A percentile compares a stretch with the other conserved stretches of the same genome.
Conservation (phyloP, 2,113 vertebrate genomes). For the Oncorhynchus keta region DNA sequence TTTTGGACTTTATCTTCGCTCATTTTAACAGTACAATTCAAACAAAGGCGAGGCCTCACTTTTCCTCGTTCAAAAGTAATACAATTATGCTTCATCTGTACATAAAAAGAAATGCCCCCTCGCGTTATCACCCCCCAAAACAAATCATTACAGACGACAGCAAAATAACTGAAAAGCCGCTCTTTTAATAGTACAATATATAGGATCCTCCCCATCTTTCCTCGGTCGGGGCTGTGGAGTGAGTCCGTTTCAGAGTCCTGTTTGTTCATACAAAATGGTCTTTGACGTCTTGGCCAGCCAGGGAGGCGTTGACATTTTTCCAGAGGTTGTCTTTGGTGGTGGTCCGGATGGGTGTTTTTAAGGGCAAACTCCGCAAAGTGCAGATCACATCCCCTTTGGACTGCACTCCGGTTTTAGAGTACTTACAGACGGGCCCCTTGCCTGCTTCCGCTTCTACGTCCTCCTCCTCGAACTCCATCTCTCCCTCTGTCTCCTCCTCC, state of each 20-base stretch:
- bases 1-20: slow-evolving; percentile 41
- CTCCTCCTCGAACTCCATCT: slow-evolving; percentile 68
- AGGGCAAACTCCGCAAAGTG: slow-evolving; percentile 74
- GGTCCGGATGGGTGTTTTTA: slow-evolving; percentile 84
- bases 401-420: slow-evolving; percentile 78
- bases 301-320: slow-evolving; percentile 78
- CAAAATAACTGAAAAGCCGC: slow-evolving; percentile 58
- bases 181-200: slow-evolving; percentile 5
- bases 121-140: slow-evolving; percentile 43
- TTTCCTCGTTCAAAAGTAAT: slow-evolving; percentile 70
- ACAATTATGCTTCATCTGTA: slow-evolving; percentile 72
- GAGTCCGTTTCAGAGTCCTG: slow-evolving; percentile 37
- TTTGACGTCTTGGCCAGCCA: slow-evolving; percentile 74
- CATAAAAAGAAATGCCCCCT: slow-evolving; percentile 73
- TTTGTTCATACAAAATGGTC: slow-evolving; percentile 73
- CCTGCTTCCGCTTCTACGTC: slow-evolving; percentile 73
- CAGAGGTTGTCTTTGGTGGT: slow-evolving; percentile 91
- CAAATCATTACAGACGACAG: slow-evolving; percentile 47
- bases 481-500: slow-evolving; percentile 53
- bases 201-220: slow-evolving; percentile 6
- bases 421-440: slow-evolving; percentile 83
- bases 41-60: slow-evolving; percentile 67
- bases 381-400: slow-evolving; percentile 78
- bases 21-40: slow-evolving; percentile 66
- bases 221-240: slow-evolving; percentile 16